Percentiles rank a stretch among this genome's conserved stretches.
phyloP scores from a whole-genome alignment of 2,888 invertebrate species.

The Zhuqinia jingwanae region DNA sequence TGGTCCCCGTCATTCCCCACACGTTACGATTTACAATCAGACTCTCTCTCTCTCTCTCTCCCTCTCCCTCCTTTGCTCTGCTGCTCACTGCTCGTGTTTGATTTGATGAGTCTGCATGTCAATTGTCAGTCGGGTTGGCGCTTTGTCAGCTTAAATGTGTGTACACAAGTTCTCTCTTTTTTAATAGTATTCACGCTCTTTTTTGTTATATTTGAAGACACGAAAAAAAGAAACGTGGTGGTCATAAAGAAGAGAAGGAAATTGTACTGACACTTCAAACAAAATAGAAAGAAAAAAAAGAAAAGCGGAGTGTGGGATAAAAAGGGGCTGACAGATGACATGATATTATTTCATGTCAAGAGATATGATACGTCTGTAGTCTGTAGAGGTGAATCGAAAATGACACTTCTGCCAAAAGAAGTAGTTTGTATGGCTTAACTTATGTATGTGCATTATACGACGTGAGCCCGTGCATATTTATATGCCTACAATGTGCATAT shows the following conservation, averaged over 20 bases:
- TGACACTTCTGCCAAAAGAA: slow-evolving; percentile 70
- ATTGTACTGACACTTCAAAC: not conserved
- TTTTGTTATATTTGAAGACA: slow-evolving; percentile 38
- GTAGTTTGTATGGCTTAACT: slow-evolving; percentile 29
- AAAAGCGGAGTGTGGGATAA: slow-evolving; percentile 70
- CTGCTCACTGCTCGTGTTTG: slow-evolving; percentile 66
- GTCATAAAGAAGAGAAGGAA: slow-evolving; percentile 31
- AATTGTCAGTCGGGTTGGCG: slow-evolving; percentile 72
- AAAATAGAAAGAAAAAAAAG: slow-evolving; percentile 43
- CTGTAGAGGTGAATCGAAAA: slow-evolving; percentile 70
- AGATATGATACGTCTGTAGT: slow-evolving; percentile 70
- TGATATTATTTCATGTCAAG: slow-evolving; percentile 74
- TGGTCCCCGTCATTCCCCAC: slow-evolving; percentile 55
- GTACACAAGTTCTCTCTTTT: slow-evolving; percentile 50
- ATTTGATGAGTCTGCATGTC: slow-evolving; percentile 73
- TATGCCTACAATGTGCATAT: slow-evolving; percentile 19
- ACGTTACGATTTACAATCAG: slow-evolving; percentile 28
- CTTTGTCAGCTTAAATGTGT: slow-evolving; percentile 73
- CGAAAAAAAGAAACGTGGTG: slow-evolving; percentile 23
- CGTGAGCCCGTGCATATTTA: not conserved
- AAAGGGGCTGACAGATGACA: slow-evolving; percentile 73
- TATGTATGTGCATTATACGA: too few species aligned
- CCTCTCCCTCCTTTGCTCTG: slow-evolving; percentile 56
- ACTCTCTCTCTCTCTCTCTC: slow-evolving; percentile 38
- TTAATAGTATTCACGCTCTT: slow-evolving; percentile 34